phyloP scores from a whole-genome alignment of 2,113 vertebrate genomes.

The Nibea albiflora region DNA sequence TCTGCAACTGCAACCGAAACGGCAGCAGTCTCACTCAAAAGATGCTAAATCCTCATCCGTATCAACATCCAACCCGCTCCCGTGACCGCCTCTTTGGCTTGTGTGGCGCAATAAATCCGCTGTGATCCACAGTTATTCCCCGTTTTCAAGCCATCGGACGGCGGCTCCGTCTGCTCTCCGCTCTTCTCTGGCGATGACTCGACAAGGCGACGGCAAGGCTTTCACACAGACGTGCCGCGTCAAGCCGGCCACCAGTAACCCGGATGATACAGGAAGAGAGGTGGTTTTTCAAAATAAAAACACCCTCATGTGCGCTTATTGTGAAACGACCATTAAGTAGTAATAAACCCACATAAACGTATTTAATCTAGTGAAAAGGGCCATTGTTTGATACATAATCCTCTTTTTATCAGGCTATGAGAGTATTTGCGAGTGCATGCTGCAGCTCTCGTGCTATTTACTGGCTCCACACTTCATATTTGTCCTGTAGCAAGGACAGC shows the following conservation, averaged over 20 bases:
- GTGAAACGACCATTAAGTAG: background rate
- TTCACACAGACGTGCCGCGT: slow-evolving; percentile 46
- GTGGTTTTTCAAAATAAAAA: slow-evolving; percentile 64
- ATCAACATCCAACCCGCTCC: background rate
- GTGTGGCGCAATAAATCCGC: slow-evolving; percentile 42
- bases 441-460: slow-evolving; percentile 5
- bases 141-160: slow-evolving; percentile 38
- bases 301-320: too few relatives aligned
- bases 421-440: background rate
- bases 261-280: background rate
- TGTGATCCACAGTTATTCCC: slow-evolving; percentile 43
- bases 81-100: background rate
- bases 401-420: background rate
- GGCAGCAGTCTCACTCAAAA: slow-evolving; percentile 25
- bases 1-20: slow-evolving; percentile 16
- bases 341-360: background rate
- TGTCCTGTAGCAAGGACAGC: background rate
- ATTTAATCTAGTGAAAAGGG: background rate
- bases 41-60: slow-evolving; percentile 25
- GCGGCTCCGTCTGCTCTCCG: slow-evolving; percentile 45
- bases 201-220: slow-evolving; percentile 57
- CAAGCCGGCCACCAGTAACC: background rate
- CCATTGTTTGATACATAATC: slow-evolving; percentile 9
- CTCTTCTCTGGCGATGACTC: slow-evolving; percentile 73
- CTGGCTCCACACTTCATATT: background rate